Evolutionary conservation across 2,113 vertebrate genomes (phyloP), one percentile per base, ranked within the genome.

Genomic region (Anas platyrhynchos): DNA sequence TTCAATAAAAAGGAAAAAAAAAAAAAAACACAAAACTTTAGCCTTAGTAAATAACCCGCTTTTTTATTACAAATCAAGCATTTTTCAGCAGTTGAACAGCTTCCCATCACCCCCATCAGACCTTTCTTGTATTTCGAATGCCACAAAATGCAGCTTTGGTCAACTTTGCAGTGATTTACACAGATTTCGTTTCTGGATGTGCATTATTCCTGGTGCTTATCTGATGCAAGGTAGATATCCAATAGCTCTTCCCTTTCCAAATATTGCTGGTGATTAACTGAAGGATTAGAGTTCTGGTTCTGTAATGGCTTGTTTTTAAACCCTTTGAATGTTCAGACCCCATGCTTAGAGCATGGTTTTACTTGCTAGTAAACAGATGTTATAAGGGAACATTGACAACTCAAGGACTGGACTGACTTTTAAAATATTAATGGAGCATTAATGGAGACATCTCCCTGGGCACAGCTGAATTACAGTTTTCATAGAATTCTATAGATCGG

Each of bases 211-310:
- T 71, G 48, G 31, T 3, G 4, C 81, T 88, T 71, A 78, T 36
- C 85, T 48, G 59, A 84, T 61, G 27, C 16, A 55, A 68, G 38
- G 74, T 59, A 76, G 41, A 66, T 25, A 74, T 12, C 91, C 84
- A 92, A 89, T 58, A 87, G 50, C 43, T 80, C 84, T 56, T 91
- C 78, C 89, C 67, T 91, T 36, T 61, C 74, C 83, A 93, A 84
- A 85, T 87, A 66, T 27, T 72, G 38, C 55, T 76, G 75, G 62
- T 46, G 56, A 96, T 91, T 91, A 94, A 89, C 58, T 81, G 77
- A 68, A 92, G 74, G 88, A 95, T 94, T 95, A 87, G 56, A 79
- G 91, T 96, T 92, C 91, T 90, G 62, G 38, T 74, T 63, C 88
- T 81, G 32, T 26, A 87, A 90, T 1, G 2, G 67, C 72, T 93